Base-by-base conservation (phyloP, 2,888 invertebrate genomes). In the Hyles lineata region DNA sequence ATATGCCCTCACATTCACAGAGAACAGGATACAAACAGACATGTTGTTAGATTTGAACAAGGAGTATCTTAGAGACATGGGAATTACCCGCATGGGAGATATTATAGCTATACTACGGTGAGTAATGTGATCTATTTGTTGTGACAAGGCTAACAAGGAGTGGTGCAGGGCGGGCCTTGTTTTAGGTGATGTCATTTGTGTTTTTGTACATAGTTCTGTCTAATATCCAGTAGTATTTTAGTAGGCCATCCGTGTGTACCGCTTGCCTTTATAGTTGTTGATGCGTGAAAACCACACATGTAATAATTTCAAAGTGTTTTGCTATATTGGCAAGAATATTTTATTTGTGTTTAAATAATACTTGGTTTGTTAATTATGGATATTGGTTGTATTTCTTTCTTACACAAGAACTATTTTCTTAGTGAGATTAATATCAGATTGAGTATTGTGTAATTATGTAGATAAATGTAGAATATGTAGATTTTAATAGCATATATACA, bases 1-100 rank as follows among this genome's bases (percentile, higher is more conserved):
- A 74, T 98, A 98, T 90, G 98, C 98, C 0, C 96, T 98, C 29
- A 97, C 97, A 9, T 98, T 98, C 87, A 96, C 97, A 0, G 97
- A 98, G 85, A 98, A 98, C 89, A 95, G 98, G 43, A 98, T 98
- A 75, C 96, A 97, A 85, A 96, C 96, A 78, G 97, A 98, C 80
- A 98, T 98, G 98, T 88, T 98, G 72, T 92, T 97, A 76, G 98
- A 98, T 80, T 92, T 98, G 19, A 98, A 97, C 80, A 98, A 98
- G 83, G 98, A 98, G 79, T 97, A 98, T 85, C 90, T 98, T 2
- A 96, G 96, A 73, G 98, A 98, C 80, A 98, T 98, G 98, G 98
- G 98, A 0, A 97, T 98, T 50, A 95, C 96, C 0, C 96, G 84
- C 95, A 98, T 95, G 96, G 96, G 90, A 83, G 97, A 95, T 90